phyloP scores from a whole-genome alignment of 2,797 vertebrate species.

The Neosilurus mollespiculum region DNA sequence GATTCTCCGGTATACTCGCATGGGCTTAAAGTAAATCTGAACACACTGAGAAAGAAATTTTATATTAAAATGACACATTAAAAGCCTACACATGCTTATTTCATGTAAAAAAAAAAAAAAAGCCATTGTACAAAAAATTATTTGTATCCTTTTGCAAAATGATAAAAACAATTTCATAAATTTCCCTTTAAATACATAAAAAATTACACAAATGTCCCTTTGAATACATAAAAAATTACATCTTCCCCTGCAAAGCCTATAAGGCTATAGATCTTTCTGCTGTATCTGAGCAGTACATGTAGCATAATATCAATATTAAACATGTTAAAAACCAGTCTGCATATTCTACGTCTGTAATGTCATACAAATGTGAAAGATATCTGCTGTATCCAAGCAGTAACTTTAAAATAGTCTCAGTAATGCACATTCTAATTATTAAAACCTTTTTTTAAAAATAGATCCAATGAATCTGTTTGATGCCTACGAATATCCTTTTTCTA shows the following conservation, averaged over 20 bases:
- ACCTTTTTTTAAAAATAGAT: neutral
- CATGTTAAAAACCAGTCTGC: neutral
- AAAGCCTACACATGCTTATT: neutral
- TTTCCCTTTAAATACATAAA: slow-evolving; percentile 3
- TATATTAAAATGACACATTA: slow-evolving; percentile 25
- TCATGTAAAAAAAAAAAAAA: neutral
- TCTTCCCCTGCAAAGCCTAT: neutral
- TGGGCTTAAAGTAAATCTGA: slow-evolving; percentile 6
- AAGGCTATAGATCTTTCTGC: neutral
- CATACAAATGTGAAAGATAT: neutral
- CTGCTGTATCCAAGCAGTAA: neutral
- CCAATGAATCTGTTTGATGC: neutral
- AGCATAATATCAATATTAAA: slow-evolving; percentile 2
- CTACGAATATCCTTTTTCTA: neutral
- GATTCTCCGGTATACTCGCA: neutral
- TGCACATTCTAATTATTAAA: neutral
- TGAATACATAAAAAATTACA: neutral
- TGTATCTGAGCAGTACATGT: neutral
- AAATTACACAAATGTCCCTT: neutral
- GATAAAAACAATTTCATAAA: slow-evolving; percentile 20
- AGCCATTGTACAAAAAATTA: slow-evolving; percentile 6
- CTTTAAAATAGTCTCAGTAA: slow-evolving; percentile 9
- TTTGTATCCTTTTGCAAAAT: slow-evolving; percentile 33
- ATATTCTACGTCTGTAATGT: neutral
- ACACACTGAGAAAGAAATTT: slow-evolving; percentile 17